Evolutionary conservation across 2,888 invertebrate species (phyloP).

Genomic region (Mythimna impura): DNA sequence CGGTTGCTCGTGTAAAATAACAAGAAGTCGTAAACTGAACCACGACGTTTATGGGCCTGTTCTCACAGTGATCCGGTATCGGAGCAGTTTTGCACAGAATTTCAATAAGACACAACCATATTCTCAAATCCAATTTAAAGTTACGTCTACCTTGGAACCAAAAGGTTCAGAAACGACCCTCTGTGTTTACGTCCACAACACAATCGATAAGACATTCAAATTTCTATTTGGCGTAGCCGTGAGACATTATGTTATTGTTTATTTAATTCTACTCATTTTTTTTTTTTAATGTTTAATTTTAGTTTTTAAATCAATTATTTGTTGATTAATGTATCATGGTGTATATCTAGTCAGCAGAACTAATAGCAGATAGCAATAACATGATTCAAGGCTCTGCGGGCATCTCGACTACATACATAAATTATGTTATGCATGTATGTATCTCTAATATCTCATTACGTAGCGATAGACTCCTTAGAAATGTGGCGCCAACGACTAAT

Average conservation of each 20-base stretch:
- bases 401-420: constrained; percentile 73
- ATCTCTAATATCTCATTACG: constrained; percentile 80
- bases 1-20: constrained; percentile 70
- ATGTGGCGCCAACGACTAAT: constrained; percentile 68
- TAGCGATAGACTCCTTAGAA: constrained; percentile 68
- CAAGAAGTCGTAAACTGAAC: constrained; percentile 79
- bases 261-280: no score
- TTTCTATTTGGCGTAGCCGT: no score
- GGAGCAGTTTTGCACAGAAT: constrained; percentile 70
- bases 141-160: constrained; percentile 24
- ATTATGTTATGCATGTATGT: constrained; percentile 63
- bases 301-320: no score
- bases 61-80: constrained; percentile 79
- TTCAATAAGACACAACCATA: constrained; percentile 62
- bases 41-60: constrained; percentile 77
- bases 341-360: constrained; percentile 71
- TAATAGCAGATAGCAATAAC: constrained; percentile 77
- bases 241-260: no score
- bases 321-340: no score
- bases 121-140: constrained; percentile 39
- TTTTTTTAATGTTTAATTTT: no score
- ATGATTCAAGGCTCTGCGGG: constrained; percentile 79
- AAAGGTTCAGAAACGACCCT: not conserved
- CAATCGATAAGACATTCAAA: not conserved
- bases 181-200: not conserved